Base-by-base conservation (phyloP, 2,888 invertebrate genomes). In the Acholoe squamosa region DNA sequence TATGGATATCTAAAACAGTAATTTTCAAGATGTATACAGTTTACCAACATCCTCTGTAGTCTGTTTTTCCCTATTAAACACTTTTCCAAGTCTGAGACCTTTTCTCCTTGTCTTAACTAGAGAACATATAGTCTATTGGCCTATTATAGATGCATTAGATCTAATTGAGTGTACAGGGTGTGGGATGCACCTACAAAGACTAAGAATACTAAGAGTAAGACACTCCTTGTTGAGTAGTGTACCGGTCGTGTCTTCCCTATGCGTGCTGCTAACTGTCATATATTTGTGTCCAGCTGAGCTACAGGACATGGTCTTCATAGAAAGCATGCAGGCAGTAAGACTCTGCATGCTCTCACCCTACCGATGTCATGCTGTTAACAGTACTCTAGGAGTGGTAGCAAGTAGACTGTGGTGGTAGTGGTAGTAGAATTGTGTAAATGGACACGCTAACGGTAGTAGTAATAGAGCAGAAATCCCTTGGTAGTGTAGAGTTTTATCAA, bases 321-420 rank as follows among this genome's bases (percentile, higher is more conserved):
- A 71, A 61, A n/a, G 61, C 71, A 71, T 71, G 71, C 71, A 25
- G 71, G 28, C 28, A 5, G 71, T n/a, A 43, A n/a, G 28, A 28
- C 14, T 71, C 71, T 71, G 71, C 71, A 71, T 25, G 71, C 71
- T 71, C 25, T 25, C 28, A 28, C 25, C 71, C 71, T 71, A 71
- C 28, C 31, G 16, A 28, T 28, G 31, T 28, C 71, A 71, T 71
- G 71, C 71, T 28, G 71, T 28, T 71, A 71, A n/a, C 28, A 71
- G 61, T 61, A n/a, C n/a, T 61, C 22, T 61, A 61, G 61, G 61
- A 19, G 43, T 61, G 61, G 19, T 19, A n/a, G 61, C n/a, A 61
- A n/a, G n/a, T 19, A 61, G 61, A 61, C 61, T 61, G 43, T 43
- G 61, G 61, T n/a, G n/a, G 22, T 61, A 14, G 14, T 61, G 10